A percentile compares a stretch with the other conserved stretches of the same genome.
Evolutionary conservation across 2,888 invertebrate species (phyloP).

Genomic region (Scaptomyza cyrtandrae): DNA sequence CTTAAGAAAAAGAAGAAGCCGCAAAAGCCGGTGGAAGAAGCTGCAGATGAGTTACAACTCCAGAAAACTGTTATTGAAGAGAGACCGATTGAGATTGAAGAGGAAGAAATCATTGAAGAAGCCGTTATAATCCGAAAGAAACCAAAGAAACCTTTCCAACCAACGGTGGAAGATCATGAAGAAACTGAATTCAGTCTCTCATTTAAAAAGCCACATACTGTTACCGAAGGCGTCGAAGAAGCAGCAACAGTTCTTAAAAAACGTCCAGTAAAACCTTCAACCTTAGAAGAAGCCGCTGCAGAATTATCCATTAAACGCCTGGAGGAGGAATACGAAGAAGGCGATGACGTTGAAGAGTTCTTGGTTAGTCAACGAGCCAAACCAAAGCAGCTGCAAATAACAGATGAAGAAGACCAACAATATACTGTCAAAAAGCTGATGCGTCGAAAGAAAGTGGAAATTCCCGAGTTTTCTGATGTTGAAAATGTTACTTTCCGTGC

Average conservation of each 20-base stretch:
- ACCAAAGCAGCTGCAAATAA: conserved; percentile 84
- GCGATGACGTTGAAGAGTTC: conserved; percentile 86
- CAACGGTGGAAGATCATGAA: conserved; percentile 80
- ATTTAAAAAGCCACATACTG: conserved; percentile 83
- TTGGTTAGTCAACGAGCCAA: conserved; percentile 85
- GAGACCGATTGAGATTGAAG: conserved; percentile 86
- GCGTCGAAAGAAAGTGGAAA: conserved; percentile 88
- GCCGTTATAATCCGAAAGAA: conserved; percentile 79
- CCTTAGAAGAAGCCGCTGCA: conserved; percentile 83
- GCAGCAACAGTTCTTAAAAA: conserved; percentile 84
- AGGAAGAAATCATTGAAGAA: conserved; percentile 85
- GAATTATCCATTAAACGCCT: conserved; percentile 83
- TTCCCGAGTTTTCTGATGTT: conserved; percentile 90
- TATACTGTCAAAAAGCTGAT: conserved; percentile 91
- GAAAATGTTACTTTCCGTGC: conserved; percentile 93
- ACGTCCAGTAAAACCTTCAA: conserved; percentile 74
- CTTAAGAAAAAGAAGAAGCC: conserved; percentile 82
- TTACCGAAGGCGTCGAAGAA: conserved; percentile 84
- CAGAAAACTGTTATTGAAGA: conserved; percentile 80
- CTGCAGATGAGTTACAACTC: conserved; percentile 82
- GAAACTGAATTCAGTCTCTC: conserved; percentile 82
- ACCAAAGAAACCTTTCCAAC: conserved; percentile 74
- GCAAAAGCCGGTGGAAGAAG: conserved; percentile 76
- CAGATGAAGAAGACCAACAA: conserved; percentile 88
- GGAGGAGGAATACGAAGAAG: conserved; percentile 83